Base-by-base conservation (phyloP, 2,113 vertebrate species). In the Butorides virescens region DNA sequence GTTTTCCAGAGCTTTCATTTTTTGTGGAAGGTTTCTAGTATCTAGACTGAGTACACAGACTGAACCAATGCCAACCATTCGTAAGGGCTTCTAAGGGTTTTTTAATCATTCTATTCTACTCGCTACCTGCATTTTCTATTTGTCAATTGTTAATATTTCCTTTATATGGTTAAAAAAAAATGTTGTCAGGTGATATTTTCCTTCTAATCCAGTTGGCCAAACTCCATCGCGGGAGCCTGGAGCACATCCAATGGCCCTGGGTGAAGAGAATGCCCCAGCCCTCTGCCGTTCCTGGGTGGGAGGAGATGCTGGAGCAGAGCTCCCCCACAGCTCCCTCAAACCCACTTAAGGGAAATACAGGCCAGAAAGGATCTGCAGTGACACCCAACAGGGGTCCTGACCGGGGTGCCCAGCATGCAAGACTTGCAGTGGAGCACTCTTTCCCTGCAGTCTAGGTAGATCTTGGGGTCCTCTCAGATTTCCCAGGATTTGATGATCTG, bases 221-320 rank as follows among this genome's bases (percentile, higher is more conserved):
- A 50, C 19, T 70, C 50, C 67, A 47, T 3, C 0, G 0, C 17
- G 27, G 68, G n/a, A 90, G 13, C 3, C 68, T 4, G 2, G 42
- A 79, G 49, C 17, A 26, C 46, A 20, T 47, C 4, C 66, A 49
- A 42, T 20, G 36, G 21, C 47, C 11, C 32, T 30, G 27, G 53
- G 56, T 8, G 22, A 37, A 49, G 20, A 15, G 53, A 6, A 5
- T 61, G 36, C n/a, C n/a, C 47, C 79, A 55, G 52, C 3, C 15
- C 34, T 5, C 14, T 53, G 56, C 66, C 42, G 71, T 10, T 50
- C 16, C 25, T 20, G 72, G 26, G 19, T 12, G 32, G 65, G 32
- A 79, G 58, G 0, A 55, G 42, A 8, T 30, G 50, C 59, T 71
- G 71, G 42, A 66, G 62, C 42, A 79, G 37, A 49, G 46, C 20